Percentiles rank a stretch among this genome's conserved stretches.
Conservation (phyloP, 64 coral and sea anemone genomes). For the Montipora foliosa region DNA sequence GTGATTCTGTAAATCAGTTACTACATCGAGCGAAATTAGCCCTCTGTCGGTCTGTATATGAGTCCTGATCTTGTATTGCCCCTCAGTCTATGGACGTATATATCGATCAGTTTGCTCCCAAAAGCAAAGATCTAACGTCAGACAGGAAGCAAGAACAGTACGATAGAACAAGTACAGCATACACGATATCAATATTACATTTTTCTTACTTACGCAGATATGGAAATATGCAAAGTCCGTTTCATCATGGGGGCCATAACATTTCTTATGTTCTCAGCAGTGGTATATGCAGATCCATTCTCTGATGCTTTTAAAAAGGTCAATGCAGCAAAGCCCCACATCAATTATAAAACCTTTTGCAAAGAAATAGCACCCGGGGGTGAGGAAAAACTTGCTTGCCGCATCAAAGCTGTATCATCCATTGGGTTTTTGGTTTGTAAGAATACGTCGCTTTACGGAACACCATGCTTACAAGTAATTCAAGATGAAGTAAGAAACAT, state of each 20-base stretch:
- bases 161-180: too few species aligned
- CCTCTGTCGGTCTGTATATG: too few species aligned
- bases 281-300: background rate
- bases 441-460: background rate
- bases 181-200: background rate
- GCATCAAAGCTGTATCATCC: background rate
- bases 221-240: background rate
- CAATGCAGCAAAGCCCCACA: background rate
- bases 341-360: constrained; percentile 44
- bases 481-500: background rate
- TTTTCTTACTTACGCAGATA: background rate
- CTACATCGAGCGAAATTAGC: too few species aligned
- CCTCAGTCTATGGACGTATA: too few species aligned
- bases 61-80: too few species aligned
- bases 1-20: too few species aligned
- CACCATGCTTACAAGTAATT: background rate
- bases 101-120: too few species aligned
- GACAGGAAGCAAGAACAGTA: too few species aligned
- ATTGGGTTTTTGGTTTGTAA: constrained; percentile 59
- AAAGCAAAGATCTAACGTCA: too few species aligned
- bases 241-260: background rate
- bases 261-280: background rate
- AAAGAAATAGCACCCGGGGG: background rate
- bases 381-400: constrained; percentile 48
- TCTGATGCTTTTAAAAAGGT: constrained; percentile 2